These are phyloP conservation scores for Acanthurus leucopareius DNA, from an alignment of 2,797 vertebrate genomes.

Conservation along the genomic window DNA sequence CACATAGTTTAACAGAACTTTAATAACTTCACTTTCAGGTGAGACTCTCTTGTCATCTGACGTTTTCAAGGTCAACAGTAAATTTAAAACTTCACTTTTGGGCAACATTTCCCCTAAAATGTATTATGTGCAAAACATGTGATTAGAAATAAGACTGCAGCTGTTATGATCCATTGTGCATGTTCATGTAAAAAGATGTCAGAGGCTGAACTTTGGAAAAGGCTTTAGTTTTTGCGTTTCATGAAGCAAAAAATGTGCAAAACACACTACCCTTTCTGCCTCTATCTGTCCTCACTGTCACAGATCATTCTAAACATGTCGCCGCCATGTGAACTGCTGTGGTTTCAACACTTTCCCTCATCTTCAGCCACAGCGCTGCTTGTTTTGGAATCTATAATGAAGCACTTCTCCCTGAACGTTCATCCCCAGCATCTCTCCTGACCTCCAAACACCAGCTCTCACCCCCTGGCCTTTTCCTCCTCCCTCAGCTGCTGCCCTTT, in stretches of 20 bases:
- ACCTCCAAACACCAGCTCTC: conserved; percentile 29
- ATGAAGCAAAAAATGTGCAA: not conserved
- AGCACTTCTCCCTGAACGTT: not conserved
- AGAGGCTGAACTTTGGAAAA: not conserved
- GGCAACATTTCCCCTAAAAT: not conserved
- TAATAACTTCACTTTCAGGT: not conserved
- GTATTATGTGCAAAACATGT: not conserved
- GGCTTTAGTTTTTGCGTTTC: not conserved
- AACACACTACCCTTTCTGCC: not conserved
- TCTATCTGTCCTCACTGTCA: not conserved
- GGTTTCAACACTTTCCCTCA: conserved; percentile 10
- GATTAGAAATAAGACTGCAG: not conserved
- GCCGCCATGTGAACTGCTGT: not conserved
- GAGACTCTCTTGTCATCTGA: not conserved
- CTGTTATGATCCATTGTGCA: not conserved
- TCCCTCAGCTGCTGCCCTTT: conserved; percentile 10
- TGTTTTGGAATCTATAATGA: conserved; percentile 2
- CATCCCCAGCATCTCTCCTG: conserved; percentile 3
- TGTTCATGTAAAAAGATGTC: not conserved
- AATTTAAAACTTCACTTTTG: not conserved
- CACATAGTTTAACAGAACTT: not conserved
- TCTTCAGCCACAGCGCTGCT: not conserved
- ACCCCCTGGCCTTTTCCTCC: conserved; percentile 12
- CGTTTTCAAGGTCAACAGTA: not conserved
- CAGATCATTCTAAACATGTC: not conserved